These are phyloP conservation scores for Trypoxylus dichotomus DNA, from an alignment of 1,140 invertebrate species.

Conservation along the genomic window DNA sequence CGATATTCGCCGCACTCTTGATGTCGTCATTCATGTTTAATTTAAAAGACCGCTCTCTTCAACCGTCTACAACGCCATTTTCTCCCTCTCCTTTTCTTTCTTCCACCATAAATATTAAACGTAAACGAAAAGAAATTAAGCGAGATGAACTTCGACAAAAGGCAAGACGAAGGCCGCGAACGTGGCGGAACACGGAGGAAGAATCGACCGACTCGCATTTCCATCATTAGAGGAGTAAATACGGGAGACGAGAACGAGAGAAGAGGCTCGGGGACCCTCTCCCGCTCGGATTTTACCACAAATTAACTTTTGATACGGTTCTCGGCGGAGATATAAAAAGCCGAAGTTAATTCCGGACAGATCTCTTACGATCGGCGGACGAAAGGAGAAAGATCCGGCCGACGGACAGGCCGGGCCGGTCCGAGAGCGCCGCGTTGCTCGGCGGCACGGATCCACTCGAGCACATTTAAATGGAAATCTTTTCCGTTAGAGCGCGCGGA, in stretches of 20 bases:
- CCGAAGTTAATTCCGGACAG: slow-evolving; percentile 43
- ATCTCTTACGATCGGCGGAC: background rate
- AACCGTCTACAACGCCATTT: too few species aligned
- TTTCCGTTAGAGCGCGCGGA: background rate
- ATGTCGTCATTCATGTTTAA: background rate
- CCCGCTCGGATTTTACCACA: slow-evolving; percentile 46
- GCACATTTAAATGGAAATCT: slow-evolving; percentile 14
- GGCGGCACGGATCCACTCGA: background rate
- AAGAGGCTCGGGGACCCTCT: slow-evolving; percentile 33
- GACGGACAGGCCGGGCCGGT: background rate
- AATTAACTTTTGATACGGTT: slow-evolving; percentile 53
- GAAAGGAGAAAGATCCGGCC: background rate
- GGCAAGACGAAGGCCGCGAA: background rate
- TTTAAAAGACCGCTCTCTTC: background rate
- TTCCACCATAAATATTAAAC: slow-evolving; percentile 26
- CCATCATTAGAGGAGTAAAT: slow-evolving; percentile 27
- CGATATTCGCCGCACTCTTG: too few species aligned
- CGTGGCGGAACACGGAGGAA: too few species aligned
- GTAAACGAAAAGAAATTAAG: slow-evolving; percentile 29
- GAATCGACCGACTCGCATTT: slow-evolving; percentile 3
- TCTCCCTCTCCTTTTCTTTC: too few species aligned
- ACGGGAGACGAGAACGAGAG: slow-evolving; percentile 40
- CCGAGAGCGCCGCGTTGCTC: background rate
- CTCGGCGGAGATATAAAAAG: slow-evolving; percentile 53
- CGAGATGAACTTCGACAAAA: background rate